Evolutionary conservation across 2,888 invertebrate species (phyloP), one percentile per base, ranked within the genome.

Genomic region (Blera fallax): DNA sequence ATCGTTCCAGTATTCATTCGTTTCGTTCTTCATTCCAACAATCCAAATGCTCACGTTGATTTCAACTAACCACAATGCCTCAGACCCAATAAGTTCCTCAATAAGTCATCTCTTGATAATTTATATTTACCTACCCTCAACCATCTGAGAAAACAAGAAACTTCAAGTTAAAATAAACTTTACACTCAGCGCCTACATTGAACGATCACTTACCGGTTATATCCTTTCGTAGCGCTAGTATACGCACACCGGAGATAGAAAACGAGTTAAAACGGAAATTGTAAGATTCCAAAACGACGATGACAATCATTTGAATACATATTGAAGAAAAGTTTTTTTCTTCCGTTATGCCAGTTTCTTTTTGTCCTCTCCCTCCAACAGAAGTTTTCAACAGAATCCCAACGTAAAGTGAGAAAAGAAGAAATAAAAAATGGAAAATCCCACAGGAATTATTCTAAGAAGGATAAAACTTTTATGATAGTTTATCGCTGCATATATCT

Each of bases 221-320:
- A 50, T 79, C 79, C 56, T 58, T 32, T 56, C 64, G 64, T n/a
- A n/a, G n/a, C n/a, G 70, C 58, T 79, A n/a, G n/a, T 52, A 48
- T 56, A 69, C 64, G 81, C 67, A 81, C 54, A 65, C 85, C 76
- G 76, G 76, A 85, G 76, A 85, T 81, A 85, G 85, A 81, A 85
- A 85, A 85, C 76, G 85, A 85, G 85, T 85, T 85, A 81, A 85
- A 85, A 60, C 70, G 80, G 81, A 85, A 85, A 80, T 85, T 76
- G 70, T 80, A 69, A 70, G 80, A 80, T 80, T 74, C 70, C 70
- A 80, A 85, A 85, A 76, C 72, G 85, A 81, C 81, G 70, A 79
- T 79, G 84, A 85, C 85, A 85, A 85, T 85, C 85, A 85, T 85
- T 85, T 85, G 85, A 85, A 85, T 85, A 85, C 81, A 85, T 76